Percentiles rank a stretch among this genome's conserved stretches.
Evolutionary conservation across 2,888 invertebrate genomes (phyloP).

Genomic region (Drosophila trichaetosa): DNA sequence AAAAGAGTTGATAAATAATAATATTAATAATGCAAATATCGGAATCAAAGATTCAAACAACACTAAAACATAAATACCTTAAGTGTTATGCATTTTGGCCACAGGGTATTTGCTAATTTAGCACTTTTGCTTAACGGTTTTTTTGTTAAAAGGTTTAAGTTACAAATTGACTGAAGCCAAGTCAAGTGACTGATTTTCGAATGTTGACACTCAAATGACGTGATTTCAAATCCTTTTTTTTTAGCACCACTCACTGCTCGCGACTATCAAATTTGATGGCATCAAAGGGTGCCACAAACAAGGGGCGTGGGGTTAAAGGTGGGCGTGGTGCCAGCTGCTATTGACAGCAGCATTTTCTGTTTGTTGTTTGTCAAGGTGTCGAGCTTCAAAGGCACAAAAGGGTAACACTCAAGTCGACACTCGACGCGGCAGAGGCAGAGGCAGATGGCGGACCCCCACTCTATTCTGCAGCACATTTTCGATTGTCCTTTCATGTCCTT

Average conservation of each 20-base stretch:
- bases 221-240: slow-evolving; percentile 31
- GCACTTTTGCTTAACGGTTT: background rate
- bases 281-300: background rate
- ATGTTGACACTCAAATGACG: slow-evolving; percentile 54
- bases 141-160: slow-evolving; percentile 2
- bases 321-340: slow-evolving; percentile 56
- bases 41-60: background rate
- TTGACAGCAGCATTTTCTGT: slow-evolving; percentile 60
- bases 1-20: background rate
- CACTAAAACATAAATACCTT: background rate
- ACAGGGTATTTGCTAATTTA: slow-evolving; percentile 5
- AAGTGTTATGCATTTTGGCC: background rate
- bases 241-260: slow-evolving; percentile 16
- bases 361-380: slow-evolving; percentile 35
- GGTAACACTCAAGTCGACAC: slow-evolving; percentile 32
- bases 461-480: slow-evolving; percentile 38
- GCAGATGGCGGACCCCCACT: background rate
- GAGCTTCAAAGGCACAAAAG: slow-evolving; percentile 22
- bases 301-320: background rate
- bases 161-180: slow-evolving; percentile 22
- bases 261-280: slow-evolving; percentile 29
- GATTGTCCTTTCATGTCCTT: slow-evolving; percentile 52
- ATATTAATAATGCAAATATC: background rate
- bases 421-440: slow-evolving; percentile 3
- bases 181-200: slow-evolving; percentile 45